Evolutionary conservation across 2,113 vertebrate species (phyloP).

Genomic region (Lonchura striata): DNA sequence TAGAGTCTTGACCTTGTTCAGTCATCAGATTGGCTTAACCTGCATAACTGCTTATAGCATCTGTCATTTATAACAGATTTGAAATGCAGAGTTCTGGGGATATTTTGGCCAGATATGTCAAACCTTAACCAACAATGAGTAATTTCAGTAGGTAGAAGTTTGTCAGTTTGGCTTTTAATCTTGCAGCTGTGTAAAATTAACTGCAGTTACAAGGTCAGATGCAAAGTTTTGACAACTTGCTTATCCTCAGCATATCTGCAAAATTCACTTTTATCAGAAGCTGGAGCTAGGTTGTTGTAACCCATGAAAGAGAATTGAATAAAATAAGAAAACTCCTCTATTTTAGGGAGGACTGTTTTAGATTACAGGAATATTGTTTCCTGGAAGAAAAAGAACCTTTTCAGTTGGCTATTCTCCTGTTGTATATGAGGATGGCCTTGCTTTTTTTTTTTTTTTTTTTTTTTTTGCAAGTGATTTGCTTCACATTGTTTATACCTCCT

Average conservation of each 20-base stretch:
- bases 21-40: not conserved
- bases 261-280: not conserved
- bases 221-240: not conserved
- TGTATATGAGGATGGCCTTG: not conserved
- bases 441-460: not conserved
- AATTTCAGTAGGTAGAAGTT: not conserved
- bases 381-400: not conserved
- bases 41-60: not conserved
- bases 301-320: not conserved
- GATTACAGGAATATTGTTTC: not conserved
- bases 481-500: not conserved
- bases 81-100: not conserved
- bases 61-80: not conserved
- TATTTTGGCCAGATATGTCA: not conserved
- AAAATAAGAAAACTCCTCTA: not conserved
- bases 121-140: not conserved
- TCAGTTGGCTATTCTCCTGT: not conserved
- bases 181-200: not conserved
- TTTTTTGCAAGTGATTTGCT: not conserved
- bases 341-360: not conserved
- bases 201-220: not conserved
- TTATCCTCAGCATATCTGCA: not conserved
- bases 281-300: not conserved
- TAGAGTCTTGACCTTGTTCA: not conserved
- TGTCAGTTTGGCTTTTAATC: not conserved